Evolutionary conservation across 1,140 invertebrate species (phyloP).

Genomic region (Archivesica marissinica): DNA sequence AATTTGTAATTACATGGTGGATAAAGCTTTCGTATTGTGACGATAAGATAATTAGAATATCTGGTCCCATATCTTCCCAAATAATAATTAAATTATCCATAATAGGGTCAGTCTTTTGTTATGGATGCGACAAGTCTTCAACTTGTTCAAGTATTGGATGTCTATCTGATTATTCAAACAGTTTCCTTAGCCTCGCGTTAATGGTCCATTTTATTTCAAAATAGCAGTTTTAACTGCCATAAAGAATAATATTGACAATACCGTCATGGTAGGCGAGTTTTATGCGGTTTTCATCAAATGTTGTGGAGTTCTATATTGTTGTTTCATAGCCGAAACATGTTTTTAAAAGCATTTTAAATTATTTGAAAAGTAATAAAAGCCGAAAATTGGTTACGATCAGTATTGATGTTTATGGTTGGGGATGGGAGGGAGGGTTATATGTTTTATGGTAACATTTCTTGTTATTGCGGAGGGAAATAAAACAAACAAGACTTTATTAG

Average conservation of each 20-base stretch:
- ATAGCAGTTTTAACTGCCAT: slow-evolving; percentile 48
- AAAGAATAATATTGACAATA: slow-evolving; percentile 34
- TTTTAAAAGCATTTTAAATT: slow-evolving; percentile 29
- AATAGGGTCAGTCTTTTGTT: slow-evolving; percentile 26
- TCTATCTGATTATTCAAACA: slow-evolving; percentile 9
- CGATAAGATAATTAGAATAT: slow-evolving; percentile 49
- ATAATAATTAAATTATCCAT: slow-evolving; percentile 50
- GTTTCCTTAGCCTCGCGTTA: slow-evolving; percentile 17
- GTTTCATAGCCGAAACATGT: slow-evolving; percentile 30
- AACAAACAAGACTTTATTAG: background rate
- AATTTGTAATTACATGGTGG: slow-evolving; percentile 22
- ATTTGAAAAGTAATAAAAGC: slow-evolving; percentile 34
- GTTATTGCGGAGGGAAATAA: slow-evolving; percentile 3
- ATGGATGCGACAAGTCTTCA: slow-evolving; percentile 26
- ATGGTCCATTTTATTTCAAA: slow-evolving; percentile 51
- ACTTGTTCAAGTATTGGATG: background rate
- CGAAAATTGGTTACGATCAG: slow-evolving; percentile 10
- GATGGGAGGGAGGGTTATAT: background rate
- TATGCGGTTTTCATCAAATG: slow-evolving; percentile 27
- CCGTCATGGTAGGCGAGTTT: slow-evolving; percentile 21
- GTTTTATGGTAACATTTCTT: slow-evolving; percentile 22
- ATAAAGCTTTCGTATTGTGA: background rate
- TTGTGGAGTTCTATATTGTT: slow-evolving; percentile 5
- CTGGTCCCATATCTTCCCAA: slow-evolving; percentile 3
- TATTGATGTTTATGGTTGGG: slow-evolving; percentile 15